Base-by-base conservation (phyloP, 2,113 vertebrate species). In the Rhombomys opimus region DNA sequence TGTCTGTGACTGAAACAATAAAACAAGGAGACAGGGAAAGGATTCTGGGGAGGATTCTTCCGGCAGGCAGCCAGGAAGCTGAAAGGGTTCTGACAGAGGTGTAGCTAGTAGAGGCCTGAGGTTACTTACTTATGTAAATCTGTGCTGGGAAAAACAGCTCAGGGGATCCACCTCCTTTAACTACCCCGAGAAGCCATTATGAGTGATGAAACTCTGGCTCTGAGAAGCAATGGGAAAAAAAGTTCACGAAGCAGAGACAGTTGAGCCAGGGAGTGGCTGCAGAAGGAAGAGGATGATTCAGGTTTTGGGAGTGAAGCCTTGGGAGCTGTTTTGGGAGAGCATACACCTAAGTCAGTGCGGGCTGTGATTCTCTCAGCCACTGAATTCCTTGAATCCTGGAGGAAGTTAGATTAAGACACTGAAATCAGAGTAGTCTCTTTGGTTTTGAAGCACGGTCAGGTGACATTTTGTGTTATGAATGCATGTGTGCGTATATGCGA, bases 121-220 rank as follows among this genome's bases (percentile, higher is more conserved):
- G 81, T 89, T 89, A 97, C 92, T 30, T 63, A 52, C 75, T 20
- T 75, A 96, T 72, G 95, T 77, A 98, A 95, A 97, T 96, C 86
- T 95, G 67, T 80, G 50, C 91, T 32, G 92, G 96, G 95, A 98
- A 98, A 97, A 57, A 14, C 72, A 46, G 89, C 78, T 97, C 85
- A 59, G 0, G 63, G 68, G 95, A 98, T 95, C 95, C 93, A 97
- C 94, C 96, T 95, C 95, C 88, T 89, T 35, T 30, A 15, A 91
- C 35, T 46, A 27, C 65, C 57, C 20, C 20, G 61, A 85, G 67
- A 95, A 94, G 78, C 97, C 95, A 95, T 68, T 89, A 80, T 35
- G 75, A 91, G 93, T 97, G 93, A 94, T 88, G 95, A 97, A 97
- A 94, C 76, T 57, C 90, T 32, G 20, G 38, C 81, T 84, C 94